Conservation (phyloP, 2,113 vertebrate genomes). For the Microtus pennsylvanicus region DNA sequence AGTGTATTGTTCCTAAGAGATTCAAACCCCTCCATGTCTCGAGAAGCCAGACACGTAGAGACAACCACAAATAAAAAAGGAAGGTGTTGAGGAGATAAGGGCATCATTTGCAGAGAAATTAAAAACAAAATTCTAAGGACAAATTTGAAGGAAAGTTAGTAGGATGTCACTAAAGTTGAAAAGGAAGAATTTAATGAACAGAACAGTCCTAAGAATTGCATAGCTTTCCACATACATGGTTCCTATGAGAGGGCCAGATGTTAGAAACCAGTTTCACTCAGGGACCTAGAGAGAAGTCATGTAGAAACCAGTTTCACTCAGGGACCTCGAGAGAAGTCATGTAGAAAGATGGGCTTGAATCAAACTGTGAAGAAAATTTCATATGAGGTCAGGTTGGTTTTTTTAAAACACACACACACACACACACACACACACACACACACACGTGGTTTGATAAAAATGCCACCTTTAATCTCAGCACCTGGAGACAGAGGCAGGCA, state of each 20-base stretch:
- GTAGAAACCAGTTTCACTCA: background rate
- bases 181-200: background rate
- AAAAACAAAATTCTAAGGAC: background rate
- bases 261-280: background rate
- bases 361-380: background rate
- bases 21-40: background rate
- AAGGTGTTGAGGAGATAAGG: background rate
- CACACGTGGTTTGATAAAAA: no score
- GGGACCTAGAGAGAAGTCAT: background rate
- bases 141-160: background rate
- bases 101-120: background rate
- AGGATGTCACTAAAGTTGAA: background rate
- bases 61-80: background rate
- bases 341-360: background rate
- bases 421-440: no score
- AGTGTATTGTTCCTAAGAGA: background rate
- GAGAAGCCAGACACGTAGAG: background rate
- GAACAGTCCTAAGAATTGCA: background rate
- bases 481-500: background rate
- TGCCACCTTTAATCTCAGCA: background rate
- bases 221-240: background rate
- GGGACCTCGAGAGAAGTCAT: background rate
- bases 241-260: background rate
- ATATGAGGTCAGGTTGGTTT: background rate
- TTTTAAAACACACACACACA: no score